Evolutionary conservation across 2,888 invertebrate species (phyloP).

Genomic region (Acronicta aceris): DNA sequence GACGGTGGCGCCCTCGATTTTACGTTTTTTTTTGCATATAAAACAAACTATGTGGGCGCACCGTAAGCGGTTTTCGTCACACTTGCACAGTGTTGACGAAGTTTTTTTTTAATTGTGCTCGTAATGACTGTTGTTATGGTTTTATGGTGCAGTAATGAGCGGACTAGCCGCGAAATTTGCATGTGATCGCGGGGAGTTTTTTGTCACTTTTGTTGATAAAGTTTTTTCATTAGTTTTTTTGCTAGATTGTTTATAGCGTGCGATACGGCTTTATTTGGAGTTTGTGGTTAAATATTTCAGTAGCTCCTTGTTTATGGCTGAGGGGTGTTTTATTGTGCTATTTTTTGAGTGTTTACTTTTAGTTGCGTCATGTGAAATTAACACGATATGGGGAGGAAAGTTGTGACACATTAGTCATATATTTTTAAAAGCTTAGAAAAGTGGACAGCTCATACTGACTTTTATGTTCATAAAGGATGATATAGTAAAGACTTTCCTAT

Average conservation of each 20-base stretch:
- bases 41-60: constrained; percentile 88
- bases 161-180: constrained; percentile 84
- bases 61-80: constrained; percentile 88
- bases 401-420: constrained; percentile 19
- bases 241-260: constrained; percentile 77
- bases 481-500: constrained; percentile 35
- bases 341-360: constrained; percentile 74
- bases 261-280: constrained; percentile 82
- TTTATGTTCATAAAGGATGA: constrained; percentile 23
- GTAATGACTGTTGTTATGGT: constrained; percentile 88
- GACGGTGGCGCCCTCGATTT: constrained; percentile 86
- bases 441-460: constrained; percentile 9
- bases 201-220: constrained; percentile 83
- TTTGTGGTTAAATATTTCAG: constrained; percentile 87
- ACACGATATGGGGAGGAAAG: constrained; percentile 55
- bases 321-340: constrained; percentile 80
- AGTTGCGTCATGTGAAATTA: constrained; percentile 66
- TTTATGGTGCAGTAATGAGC: constrained; percentile 86
- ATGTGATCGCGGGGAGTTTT: constrained; percentile 84
- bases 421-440: constrained; percentile 7
- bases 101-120: constrained; percentile 87
- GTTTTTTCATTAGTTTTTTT: constrained; percentile 79
- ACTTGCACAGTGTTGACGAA: constrained; percentile 80
- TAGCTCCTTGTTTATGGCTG: constrained; percentile 80
- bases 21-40: constrained; percentile 78